Evolutionary conservation across 1,140 invertebrate species (phyloP), one percentile per base, ranked within the genome.

Genomic region (Brachionus rubens): DNA sequence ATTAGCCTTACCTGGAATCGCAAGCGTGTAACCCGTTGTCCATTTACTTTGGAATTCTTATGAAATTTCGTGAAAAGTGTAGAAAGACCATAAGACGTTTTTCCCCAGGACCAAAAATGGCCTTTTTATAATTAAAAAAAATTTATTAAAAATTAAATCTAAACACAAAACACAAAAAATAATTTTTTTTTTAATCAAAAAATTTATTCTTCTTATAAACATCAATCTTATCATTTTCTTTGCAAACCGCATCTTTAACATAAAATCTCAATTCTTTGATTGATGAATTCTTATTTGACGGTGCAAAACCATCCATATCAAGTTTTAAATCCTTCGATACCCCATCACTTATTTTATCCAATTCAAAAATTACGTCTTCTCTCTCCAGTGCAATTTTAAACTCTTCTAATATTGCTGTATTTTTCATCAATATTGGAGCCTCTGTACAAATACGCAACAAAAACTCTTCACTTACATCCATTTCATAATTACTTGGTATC

Each of bases 401-500:
- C 16, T 59, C 54, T 59, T 59, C 54, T 9, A 59, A 33, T n/a
- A 59, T 59, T 59, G 54, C 19, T 0, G 30, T 19, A 36, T 59
- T 59, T 16, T 36, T 33, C 19, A 33, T 16, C 3, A 33, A 16
- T n/a, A 59, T 28, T 12, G 54, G 54, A 36, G 26, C 19, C 9
- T 84, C 82, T 3, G 87, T 86, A 78, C 87, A 89, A 6, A 90
- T 79, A 78, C 89, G 80, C 16, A 90, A 78, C 59, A 89, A 78
- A 81, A 88, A 89, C 50, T 87, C 82, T 9, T 84, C 86, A 50
- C 86, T 86, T 72, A 88, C 81, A 33, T 87, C 84, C 7, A 88
- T 85, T n/a, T 87, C 81, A 80, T 88, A 89, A 10, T 88, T 88
- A 33, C 87, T 87, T 14, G 89, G 89, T 24, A 90, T 83, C 28